phyloP scores from a whole-genome alignment of 2,113 vertebrate genomes.

The Sinocyclocheilus anophthalmus region DNA sequence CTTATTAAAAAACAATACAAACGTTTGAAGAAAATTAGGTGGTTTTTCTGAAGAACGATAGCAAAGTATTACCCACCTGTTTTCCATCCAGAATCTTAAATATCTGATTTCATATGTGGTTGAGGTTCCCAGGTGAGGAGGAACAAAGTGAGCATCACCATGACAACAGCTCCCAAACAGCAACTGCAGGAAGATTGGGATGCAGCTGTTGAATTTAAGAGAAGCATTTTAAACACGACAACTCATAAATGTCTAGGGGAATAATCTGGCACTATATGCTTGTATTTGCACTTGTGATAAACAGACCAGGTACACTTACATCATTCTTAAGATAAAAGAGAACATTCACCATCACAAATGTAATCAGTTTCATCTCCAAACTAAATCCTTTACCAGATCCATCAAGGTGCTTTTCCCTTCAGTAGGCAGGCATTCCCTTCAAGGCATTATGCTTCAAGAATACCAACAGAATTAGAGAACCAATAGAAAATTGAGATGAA shows the following conservation, averaged over 20 bases:
- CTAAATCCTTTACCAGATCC: constrained; percentile 16
- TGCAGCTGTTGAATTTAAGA: not conserved
- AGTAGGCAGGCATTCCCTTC: not conserved
- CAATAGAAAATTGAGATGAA: not conserved
- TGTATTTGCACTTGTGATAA: constrained; percentile 10
- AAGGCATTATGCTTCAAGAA: not conserved
- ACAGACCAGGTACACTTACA: not conserved
- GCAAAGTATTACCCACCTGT: not conserved
- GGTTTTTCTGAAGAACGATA: not conserved
- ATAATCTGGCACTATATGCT: not conserved
- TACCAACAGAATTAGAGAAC: constrained; percentile 12
- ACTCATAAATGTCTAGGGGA: constrained; percentile 5
- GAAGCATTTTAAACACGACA: not conserved
- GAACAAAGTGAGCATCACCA: not conserved
- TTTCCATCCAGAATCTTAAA: constrained; percentile 4
- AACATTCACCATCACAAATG: not conserved
- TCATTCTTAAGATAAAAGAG: constrained; percentile 7
- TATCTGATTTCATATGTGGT: constrained; percentile 11
- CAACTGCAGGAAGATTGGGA: not conserved
- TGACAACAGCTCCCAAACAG: constrained; percentile 30
- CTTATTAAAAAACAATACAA: not conserved
- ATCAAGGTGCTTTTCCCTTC: constrained; percentile 17
- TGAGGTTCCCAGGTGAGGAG: constrained; percentile 21
- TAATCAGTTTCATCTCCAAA: constrained; percentile 9
- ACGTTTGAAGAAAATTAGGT: not conserved